Conservation (phyloP, 1,140 invertebrate genomes). For the Pararge aegeria region DNA sequence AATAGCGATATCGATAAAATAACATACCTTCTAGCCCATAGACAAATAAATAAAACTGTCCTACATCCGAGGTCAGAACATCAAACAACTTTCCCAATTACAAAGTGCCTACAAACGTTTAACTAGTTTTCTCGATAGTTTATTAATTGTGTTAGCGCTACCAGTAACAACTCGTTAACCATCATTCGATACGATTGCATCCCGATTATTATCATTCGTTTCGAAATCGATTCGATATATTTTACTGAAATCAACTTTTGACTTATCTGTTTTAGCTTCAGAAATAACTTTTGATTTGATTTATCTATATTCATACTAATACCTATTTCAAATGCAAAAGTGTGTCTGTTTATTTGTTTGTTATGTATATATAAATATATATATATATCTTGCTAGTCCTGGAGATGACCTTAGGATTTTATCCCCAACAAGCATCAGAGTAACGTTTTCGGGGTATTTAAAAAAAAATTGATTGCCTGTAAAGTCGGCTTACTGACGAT, state of each 20-base stretch:
- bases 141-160: slow-evolving; percentile 22
- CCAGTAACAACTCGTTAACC: slow-evolving; percentile 13
- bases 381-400: no score
- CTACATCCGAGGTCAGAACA: slow-evolving; percentile 6
- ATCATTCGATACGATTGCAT: slow-evolving; percentile 14
- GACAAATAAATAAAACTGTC: background rate
- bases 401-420: no score
- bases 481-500: no score
- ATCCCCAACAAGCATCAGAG: no score
- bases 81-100: slow-evolving; percentile 24
- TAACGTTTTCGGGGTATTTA: no score
- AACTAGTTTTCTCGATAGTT: slow-evolving; percentile 9
- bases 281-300: background rate
- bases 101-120: slow-evolving; percentile 1
- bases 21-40: background rate
- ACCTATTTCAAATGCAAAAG: no score
- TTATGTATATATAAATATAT: no score
- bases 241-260: background rate
- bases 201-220: slow-evolving; percentile 7
- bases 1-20: no score
- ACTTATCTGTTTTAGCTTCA: background rate
- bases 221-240: background rate
- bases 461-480: no score
- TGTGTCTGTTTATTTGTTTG: no score
- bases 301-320: no score